These are phyloP conservation scores for Drosophila insularis DNA, from an alignment of 1,140 invertebrate species.

Conservation along the genomic window DNA sequence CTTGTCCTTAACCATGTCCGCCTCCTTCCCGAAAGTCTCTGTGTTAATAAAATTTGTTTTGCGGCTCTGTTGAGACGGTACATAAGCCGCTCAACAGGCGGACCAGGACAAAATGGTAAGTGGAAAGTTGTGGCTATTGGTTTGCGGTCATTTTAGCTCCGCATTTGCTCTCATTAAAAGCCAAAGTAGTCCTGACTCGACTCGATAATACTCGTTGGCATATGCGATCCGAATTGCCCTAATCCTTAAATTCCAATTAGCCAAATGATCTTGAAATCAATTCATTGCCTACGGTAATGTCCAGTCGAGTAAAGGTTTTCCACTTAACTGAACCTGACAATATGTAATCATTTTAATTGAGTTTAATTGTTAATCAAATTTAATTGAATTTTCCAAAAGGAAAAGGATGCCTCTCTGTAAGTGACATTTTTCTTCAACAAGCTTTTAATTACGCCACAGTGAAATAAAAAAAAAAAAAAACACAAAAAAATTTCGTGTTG, in stretches of 20 bases:
- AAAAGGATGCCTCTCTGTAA: not conserved
- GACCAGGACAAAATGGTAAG: not conserved
- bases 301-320: not conserved
- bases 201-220: not conserved
- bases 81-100: conserved; percentile 66
- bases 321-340: conserved; percentile 19
- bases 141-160: too few relatives aligned
- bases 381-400: conserved; percentile 38
- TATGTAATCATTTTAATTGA: not conserved
- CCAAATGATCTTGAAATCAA: conserved; percentile 16
- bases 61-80: conserved; percentile 34
- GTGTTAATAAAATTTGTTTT: conserved; percentile 67
- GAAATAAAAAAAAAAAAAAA: conserved; percentile 33
- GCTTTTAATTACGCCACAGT: not conserved
- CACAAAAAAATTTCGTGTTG: not conserved
- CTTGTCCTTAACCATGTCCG: not conserved
- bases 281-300: not conserved
- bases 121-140: too few relatives aligned
- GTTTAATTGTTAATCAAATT: conserved; percentile 18
- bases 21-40: not conserved
- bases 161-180: not conserved
- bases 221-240: conserved; percentile 8
- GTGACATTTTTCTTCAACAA: conserved; percentile 1
- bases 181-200: not conserved
- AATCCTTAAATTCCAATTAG: conserved; percentile 42